Evolutionary conservation across 2,888 invertebrate species (phyloP).

Genomic region (Malachius bipustulatus): DNA sequence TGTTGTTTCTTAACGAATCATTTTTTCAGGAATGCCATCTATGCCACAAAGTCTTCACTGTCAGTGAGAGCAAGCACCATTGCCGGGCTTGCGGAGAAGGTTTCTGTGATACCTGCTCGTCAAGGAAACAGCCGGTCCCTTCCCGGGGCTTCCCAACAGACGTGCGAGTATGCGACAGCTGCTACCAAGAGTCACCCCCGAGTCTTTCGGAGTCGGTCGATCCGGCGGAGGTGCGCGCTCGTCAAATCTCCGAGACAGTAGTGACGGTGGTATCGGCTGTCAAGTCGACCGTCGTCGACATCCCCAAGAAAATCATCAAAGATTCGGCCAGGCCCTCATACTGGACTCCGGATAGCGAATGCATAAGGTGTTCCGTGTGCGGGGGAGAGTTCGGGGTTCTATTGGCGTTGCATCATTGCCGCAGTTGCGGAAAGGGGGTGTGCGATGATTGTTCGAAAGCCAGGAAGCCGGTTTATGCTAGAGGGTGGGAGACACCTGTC

Average conservation of each 20-base stretch:
- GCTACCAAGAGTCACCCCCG: conserved; percentile 37
- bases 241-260: conserved; percentile 59
- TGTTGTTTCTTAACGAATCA: too few relatives aligned
- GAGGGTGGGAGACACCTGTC: conserved; percentile 61
- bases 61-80: conserved; percentile 54
- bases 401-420: conserved; percentile 51
- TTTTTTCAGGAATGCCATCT: conserved; percentile 47
- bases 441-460: conserved; percentile 49
- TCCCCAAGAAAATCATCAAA: conserved; percentile 66
- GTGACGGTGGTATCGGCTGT: conserved; percentile 55
- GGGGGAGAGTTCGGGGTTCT: conserved; percentile 43
- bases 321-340: conserved; percentile 64
- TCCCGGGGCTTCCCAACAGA: conserved; percentile 57
- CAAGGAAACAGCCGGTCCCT: conserved; percentile 55
- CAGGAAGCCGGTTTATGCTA: conserved; percentile 53
- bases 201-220: conserved; percentile 26
- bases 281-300: conserved; percentile 56
- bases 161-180: conserved; percentile 63
- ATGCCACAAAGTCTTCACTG: conserved; percentile 48
- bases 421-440: conserved; percentile 60
- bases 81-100: conserved; percentile 71
- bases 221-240: conserved; percentile 41
- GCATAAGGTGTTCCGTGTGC: conserved; percentile 55
- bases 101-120: conserved; percentile 62
- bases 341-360: conserved; percentile 67